phyloP scores from a whole-genome alignment of 2,797 vertebrate genomes.

The Helostoma temminkii region DNA sequence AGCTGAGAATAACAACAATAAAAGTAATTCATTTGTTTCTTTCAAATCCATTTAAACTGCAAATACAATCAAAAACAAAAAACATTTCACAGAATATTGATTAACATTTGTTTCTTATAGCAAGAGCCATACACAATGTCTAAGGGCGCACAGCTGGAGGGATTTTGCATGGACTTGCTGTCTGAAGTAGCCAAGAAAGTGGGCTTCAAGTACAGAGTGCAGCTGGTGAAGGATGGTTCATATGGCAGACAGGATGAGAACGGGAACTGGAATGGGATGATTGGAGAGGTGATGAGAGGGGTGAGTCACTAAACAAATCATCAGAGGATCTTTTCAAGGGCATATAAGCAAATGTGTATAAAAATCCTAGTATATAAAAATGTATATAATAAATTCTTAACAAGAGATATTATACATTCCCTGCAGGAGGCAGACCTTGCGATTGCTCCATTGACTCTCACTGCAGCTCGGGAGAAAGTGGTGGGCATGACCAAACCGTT shows the following conservation, averaged over 20 bases:
- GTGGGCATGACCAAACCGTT: constrained; percentile 92
- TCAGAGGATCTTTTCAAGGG: constrained; percentile 5
- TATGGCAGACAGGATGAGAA: constrained; percentile 84
- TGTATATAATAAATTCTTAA: background rate
- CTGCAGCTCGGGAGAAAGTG: constrained; percentile 85
- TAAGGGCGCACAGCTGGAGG: constrained; percentile 85
- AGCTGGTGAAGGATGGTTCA: constrained; percentile 86
- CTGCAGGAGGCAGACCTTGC: constrained; percentile 90
- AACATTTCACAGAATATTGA: background rate
- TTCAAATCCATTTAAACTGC: background rate
- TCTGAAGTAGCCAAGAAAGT: constrained; percentile 85
- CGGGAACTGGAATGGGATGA: constrained; percentile 91
- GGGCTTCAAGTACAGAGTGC: constrained; percentile 88
- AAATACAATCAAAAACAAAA: constrained; percentile 5
- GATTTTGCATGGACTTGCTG: constrained; percentile 91
- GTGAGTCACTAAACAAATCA: constrained; percentile 75
- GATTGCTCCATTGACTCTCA: constrained; percentile 90
- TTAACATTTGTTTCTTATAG: constrained; percentile 56
- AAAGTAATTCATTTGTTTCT: constrained; percentile 79
- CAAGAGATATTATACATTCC: constrained; percentile 5
- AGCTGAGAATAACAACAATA: constrained; percentile 88
- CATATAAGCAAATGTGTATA: constrained; percentile 7
- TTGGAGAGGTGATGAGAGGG: constrained; percentile 88
- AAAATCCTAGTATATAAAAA: too few relatives aligned
- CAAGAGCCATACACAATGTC: constrained; percentile 89